A percentile compares a stretch with the other conserved stretches of the same genome.
phyloP scores from a whole-genome alignment of 2,888 invertebrate species.

The Drosophila yooni region DNA sequence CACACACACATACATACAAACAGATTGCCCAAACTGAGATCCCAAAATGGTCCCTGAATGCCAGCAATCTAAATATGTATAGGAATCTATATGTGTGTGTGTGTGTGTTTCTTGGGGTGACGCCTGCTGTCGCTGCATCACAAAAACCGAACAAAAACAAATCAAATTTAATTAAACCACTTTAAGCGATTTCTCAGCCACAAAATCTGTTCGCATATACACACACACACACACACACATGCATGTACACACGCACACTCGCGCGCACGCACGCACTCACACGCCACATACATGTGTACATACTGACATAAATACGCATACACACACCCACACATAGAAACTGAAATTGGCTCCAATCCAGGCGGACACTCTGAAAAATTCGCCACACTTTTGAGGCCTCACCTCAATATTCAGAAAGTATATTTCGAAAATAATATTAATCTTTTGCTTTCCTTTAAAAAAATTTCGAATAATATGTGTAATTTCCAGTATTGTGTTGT shows the following conservation, averaged over 20 bases:
- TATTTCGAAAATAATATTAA: background rate
- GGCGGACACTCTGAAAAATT: background rate
- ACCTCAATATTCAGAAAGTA: background rate
- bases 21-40: conserved; percentile 10
- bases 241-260: background rate
- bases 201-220: conserved; percentile 41
- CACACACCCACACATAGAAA: background rate
- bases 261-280: background rate
- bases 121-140: conserved; percentile 33
- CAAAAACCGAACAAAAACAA: conserved; percentile 43
- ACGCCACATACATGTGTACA: conserved; percentile 1
- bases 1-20: background rate
- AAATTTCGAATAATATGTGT: background rate
- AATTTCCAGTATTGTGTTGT: background rate
- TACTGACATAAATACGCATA: background rate
- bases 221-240: background rate
- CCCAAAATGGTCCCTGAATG: conserved; percentile 16
- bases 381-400: background rate
- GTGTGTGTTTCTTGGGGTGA: conserved; percentile 23
- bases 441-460: background rate
- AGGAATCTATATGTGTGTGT: background rate
- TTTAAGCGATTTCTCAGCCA: conserved; percentile 54
- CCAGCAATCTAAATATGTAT: conserved; percentile 10
- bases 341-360: background rate
- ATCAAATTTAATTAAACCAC: conserved; percentile 73